Conservation (phyloP, 2,113 vertebrate species). For the Lophura nycthemera region DNA sequence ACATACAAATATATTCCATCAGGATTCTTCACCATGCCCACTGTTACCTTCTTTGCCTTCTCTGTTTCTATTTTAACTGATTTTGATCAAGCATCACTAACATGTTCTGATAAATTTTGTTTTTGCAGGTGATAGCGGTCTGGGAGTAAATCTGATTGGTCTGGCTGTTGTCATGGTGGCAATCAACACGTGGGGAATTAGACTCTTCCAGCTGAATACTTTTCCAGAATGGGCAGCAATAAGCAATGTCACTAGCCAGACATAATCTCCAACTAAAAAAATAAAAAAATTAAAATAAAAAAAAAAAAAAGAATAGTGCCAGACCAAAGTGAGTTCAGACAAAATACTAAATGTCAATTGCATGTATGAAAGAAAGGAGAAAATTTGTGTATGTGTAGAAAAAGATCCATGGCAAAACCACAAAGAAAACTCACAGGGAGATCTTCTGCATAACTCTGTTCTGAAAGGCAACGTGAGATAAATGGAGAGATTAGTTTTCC, state of each 20-base stretch:
- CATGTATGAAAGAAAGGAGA: slow-evolving; percentile 5
- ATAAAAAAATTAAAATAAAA: neutral
- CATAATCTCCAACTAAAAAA: neutral
- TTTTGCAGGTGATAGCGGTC: slow-evolving; percentile 93
- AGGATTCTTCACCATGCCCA: neutral
- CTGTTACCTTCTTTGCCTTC: neutral
- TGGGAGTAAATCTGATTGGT: slow-evolving; percentile 96
- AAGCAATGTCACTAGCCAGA: slow-evolving; percentile 83
- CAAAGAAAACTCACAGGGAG: neutral
- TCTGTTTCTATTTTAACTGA: neutral
- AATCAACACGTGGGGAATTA: slow-evolving; percentile 94
- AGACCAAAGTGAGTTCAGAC: neutral
- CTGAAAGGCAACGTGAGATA: neutral
- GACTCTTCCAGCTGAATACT: slow-evolving; percentile 89
- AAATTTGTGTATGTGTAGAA: neutral
- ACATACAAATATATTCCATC: neutral
- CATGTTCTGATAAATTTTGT: neutral
- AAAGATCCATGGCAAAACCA: neutral
- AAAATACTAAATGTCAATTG: neutral
- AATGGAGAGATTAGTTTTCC: slow-evolving; percentile 8
- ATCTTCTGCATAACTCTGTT: neutral
- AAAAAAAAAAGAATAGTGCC: neutral
- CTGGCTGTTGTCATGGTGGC: slow-evolving; percentile 94
- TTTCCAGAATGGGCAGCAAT: slow-evolving; percentile 90
- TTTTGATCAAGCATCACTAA: neutral